Evolutionary conservation across 2,113 vertebrate genomes (phyloP), one percentile per base, ranked within the genome.

Genomic region (Misgurnus mizolepis): DNA sequence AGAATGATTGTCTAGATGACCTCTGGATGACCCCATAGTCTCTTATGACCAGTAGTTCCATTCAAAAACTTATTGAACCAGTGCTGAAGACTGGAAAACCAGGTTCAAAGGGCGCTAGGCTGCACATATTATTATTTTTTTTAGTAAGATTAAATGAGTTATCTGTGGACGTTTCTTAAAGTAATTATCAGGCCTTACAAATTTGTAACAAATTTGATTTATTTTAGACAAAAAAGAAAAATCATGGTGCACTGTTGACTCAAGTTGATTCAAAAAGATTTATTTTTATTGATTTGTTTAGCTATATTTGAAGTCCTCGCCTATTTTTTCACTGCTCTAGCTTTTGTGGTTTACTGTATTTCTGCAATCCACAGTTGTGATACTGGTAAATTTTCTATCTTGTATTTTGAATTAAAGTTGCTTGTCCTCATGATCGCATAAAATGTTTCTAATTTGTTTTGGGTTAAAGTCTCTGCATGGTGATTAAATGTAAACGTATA

Each of bases 1-100:
- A 78, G 76, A 88, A 71, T 86, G 78, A 86, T 74, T 50, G 50
- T 83, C 22, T 69, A 47, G 56, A 61, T 81, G 87, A 84, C 56
- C 86, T 55, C 71, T 18, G 62, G 55, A 68, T 77, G 82, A 84
- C 85, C 86, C 65, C 60, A 6, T 80, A 73, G 73, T 76, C 73
- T 78, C 60, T 60, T 66, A 74, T 83, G 67, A 81, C 81, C 61
- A 79, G 81, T 65, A 61, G 77, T 69, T 60, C 70, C 74, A 55
- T 64, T 81, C 69, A 72, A 75, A 34, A 53, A 34, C 10, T 58
- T 81, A 75, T 69, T 79, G 69, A 78, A 55, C 53, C 58, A 6
- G 47, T 10, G 50, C n/a, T 47, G 66, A 78, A 61, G 39, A 72
- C 72, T 61, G 53, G 34, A 56, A 53, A 71, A 67, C 45, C 27